These are phyloP conservation scores for Zaprionus capensis DNA, from an alignment of 1,140 invertebrate genomes.

Conservation along the genomic window DNA sequence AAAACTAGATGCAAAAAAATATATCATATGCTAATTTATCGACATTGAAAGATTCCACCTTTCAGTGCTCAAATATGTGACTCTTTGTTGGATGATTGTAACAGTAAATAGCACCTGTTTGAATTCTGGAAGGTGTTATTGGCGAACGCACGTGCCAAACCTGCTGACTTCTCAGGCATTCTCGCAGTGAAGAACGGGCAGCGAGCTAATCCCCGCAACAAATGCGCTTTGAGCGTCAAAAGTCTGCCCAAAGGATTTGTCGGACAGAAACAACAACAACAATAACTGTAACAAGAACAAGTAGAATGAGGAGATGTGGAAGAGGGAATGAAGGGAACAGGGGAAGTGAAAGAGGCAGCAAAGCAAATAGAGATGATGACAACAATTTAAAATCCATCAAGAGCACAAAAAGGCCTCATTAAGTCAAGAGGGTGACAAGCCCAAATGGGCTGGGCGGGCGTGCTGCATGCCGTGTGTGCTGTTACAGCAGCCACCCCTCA, in stretches of 20 bases:
- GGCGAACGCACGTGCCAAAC: constrained; percentile 4
- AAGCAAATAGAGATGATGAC: constrained; percentile 77
- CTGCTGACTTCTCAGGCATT: constrained; percentile 6
- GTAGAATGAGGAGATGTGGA: not conserved
- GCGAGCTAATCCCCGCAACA: constrained; percentile 18
- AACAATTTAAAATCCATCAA: constrained; percentile 84
- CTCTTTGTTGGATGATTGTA: not conserved
- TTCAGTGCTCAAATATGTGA: constrained; percentile 11
- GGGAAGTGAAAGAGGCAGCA: not conserved
- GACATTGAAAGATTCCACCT: not conserved
- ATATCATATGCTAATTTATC: too few relatives aligned
- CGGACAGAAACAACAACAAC: constrained; percentile 11
- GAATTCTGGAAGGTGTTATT: constrained; percentile 6
- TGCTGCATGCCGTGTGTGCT: constrained; percentile 43
- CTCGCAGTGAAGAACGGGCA: not conserved
- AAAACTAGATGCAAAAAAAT: not conserved
- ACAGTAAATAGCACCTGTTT: constrained; percentile 24
- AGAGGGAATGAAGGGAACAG: too few relatives aligned
- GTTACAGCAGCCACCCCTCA: not conserved
- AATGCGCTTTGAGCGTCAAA: constrained; percentile 57
- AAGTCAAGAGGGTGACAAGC: constrained; percentile 80
- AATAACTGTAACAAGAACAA: constrained; percentile 6
- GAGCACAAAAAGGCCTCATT: constrained; percentile 83
- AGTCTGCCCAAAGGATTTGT: constrained; percentile 45
- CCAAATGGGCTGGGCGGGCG: constrained; percentile 56